These are phyloP conservation scores for Gopherus flavomarginatus DNA, from an alignment of 2,113 vertebrate genomes.

Conservation along the genomic window DNA sequence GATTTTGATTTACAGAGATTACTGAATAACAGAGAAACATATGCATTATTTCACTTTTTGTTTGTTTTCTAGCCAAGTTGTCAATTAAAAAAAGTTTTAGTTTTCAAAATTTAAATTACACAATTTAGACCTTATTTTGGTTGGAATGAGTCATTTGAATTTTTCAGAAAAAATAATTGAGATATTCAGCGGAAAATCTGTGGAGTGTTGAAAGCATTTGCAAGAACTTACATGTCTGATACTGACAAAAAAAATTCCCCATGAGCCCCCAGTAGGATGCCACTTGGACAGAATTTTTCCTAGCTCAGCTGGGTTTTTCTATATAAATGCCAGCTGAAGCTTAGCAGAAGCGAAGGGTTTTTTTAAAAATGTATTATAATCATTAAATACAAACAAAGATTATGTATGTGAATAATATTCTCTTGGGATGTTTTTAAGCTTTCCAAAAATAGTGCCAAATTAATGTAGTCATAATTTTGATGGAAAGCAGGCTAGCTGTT, in stretches of 20 bases:
- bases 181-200: not conserved
- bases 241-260: not conserved
- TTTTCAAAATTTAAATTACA: not conserved
- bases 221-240: not conserved
- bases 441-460: conserved; percentile 18
- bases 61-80: not conserved
- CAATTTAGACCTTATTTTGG: not conserved
- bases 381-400: not conserved
- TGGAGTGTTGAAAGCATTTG: not conserved
- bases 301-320: not conserved
- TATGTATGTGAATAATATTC: not conserved
- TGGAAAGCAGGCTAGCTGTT: not conserved
- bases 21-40: not conserved
- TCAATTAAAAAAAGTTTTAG: not conserved
- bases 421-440: not conserved
- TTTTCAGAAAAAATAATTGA: not conserved
- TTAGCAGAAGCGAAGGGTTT: not conserved
- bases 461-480: not conserved
- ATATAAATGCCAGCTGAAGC: not conserved
- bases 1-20: not conserved
- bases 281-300: not conserved
- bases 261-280: not conserved
- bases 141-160: not conserved
- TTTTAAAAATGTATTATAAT: not conserved
- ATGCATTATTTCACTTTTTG: not conserved